Base-by-base conservation (phyloP, 2,797 vertebrate genomes). In the Erethizon dorsatum region DNA sequence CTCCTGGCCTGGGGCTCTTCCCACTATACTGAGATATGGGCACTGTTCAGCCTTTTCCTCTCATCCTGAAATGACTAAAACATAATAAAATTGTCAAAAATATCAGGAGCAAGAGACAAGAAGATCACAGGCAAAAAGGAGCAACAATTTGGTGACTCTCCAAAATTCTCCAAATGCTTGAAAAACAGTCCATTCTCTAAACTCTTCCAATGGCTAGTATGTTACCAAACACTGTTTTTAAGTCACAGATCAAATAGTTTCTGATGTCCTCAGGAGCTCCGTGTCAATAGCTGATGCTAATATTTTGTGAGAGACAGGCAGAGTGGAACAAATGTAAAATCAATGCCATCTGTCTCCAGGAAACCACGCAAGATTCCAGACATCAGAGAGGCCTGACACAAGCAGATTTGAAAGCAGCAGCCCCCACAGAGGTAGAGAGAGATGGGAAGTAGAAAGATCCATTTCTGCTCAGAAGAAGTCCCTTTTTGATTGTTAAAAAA, bases 311-410 rank as follows among this genome's bases (percentile, higher is more conserved):
- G 97, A 96, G 90, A 73, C 88, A 85, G 82, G 79, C 94, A 59
- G 73, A 56, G 77, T 47, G 75, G 92, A 90, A 87, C 97, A 91
- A 96, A 95, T 52, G 56, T 54, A 67, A 97, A 97, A 97, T 95
- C 97, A 92, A 97, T 95, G 92, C 85, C 96, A 86, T 93, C 97
- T 95, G 96, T 97, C 97, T 97, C 87, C 92, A 96, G 95, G 96
- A 96, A 96, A 84, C 87, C 47, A 54, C 91, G 88, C 45, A 4
- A 83, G 88, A 93, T 88, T 94, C 91, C 67, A 93, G 84, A 91
- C 93, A 91, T 79, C 41, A 15, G 77, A 41, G 41, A 89, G 33
- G 24, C 83, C 89, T 87, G 92, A 94, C 54, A 6, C 56, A 83
- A 57, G 79, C 86, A 94, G 86, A 91, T 50, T 88, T 9, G 6